Conservation (phyloP, 2,797 vertebrate species). For the Sebastes paucispinis region DNA sequence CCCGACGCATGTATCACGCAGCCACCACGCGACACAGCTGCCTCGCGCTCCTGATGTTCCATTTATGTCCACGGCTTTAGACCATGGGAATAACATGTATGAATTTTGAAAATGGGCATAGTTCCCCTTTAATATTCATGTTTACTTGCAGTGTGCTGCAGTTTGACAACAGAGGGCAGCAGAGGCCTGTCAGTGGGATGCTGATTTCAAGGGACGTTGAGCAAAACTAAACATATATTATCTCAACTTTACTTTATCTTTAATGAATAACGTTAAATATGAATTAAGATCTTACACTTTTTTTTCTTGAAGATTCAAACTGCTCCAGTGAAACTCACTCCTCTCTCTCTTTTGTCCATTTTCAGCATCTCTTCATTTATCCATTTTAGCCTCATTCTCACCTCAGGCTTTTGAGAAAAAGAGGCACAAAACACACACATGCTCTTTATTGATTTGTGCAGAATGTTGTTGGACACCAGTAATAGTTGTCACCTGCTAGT, state of each 20-base stretch:
- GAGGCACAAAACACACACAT: neutral
- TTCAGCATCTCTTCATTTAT: neutral
- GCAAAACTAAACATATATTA: neutral
- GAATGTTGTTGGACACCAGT: neutral
- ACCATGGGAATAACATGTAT: no score
- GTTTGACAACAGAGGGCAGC: constrained; percentile 76
- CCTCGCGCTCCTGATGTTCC: no score
- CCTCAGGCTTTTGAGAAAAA: neutral
- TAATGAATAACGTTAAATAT: neutral
- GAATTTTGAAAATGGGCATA: no score
- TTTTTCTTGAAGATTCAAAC: neutral
- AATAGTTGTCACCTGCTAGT: neutral
- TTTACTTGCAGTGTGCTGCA: neutral
- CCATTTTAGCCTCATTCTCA: neutral
- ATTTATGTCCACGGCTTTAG: no score
- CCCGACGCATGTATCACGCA: no score
- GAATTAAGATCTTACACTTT: neutral
- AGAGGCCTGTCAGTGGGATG: constrained; percentile 26
- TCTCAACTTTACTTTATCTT: neutral
- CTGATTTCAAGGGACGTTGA: neutral
- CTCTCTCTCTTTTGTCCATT: neutral
- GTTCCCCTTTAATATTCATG: no score
- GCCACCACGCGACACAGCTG: no score
- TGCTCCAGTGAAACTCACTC: neutral
- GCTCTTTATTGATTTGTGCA: neutral